phyloP scores from a whole-genome alignment of 1,140 invertebrate species.

The Cydia splendana region DNA sequence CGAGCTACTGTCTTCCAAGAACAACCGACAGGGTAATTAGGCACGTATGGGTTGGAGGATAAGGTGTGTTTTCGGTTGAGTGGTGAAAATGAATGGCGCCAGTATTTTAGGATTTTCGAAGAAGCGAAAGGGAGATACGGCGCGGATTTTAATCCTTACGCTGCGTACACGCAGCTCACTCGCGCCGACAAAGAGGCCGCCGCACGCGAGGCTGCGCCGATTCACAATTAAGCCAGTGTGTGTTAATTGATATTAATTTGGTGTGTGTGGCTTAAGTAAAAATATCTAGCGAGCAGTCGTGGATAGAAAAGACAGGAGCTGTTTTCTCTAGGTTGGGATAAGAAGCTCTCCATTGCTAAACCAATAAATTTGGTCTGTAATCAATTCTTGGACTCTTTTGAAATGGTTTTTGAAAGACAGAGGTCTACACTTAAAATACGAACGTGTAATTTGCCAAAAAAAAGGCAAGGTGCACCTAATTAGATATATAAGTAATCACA shows the following conservation, averaged over 20 bases:
- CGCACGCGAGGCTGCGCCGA: slow-evolving; percentile 73
- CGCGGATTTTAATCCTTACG: slow-evolving; percentile 59
- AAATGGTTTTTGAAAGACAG: no score
- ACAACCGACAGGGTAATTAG: slow-evolving; percentile 41
- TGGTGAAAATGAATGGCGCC: slow-evolving; percentile 55
- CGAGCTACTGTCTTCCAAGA: slow-evolving; percentile 21
- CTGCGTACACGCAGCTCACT: slow-evolving; percentile 48
- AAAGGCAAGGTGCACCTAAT: background rate
- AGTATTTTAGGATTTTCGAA: slow-evolving; percentile 78
- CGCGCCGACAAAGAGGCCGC: slow-evolving; percentile 72
- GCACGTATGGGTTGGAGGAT: slow-evolving; percentile 43
- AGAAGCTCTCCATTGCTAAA: background rate
- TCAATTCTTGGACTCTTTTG: no score
- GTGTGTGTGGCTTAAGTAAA: slow-evolving; percentile 51
- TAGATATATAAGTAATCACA: background rate
- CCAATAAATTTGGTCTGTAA: background rate
- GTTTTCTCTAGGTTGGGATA: background rate
- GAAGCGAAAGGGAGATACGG: slow-evolving; percentile 61
- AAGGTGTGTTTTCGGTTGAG: slow-evolving; percentile 51
- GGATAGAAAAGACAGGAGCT: background rate
- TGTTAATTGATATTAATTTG: slow-evolving; percentile 78
- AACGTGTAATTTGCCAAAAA: no score
- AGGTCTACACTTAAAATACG: no score
- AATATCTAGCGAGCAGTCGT: background rate
- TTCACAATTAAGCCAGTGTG: slow-evolving; percentile 77